Percentiles rank a stretch among this genome's conserved stretches.
Conservation (phyloP, 2,888 invertebrate genomes). For the Cataglyphis cursor region DNA sequence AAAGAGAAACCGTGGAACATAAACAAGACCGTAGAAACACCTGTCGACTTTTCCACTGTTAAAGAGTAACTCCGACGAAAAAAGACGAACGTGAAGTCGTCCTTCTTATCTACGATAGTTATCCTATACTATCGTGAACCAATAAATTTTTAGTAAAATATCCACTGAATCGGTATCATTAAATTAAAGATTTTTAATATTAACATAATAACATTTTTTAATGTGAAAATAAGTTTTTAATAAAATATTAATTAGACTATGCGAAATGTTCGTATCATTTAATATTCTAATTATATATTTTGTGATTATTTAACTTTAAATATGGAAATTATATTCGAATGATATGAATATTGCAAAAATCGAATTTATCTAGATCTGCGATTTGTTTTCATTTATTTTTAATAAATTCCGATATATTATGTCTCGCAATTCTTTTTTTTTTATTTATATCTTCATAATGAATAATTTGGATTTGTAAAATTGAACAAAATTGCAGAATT, state of each 20-base stretch:
- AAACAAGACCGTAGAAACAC: conserved; percentile 56
- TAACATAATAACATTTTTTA: no score
- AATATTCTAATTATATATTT: neutral
- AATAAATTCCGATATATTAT: neutral
- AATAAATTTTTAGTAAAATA: conserved; percentile 17
- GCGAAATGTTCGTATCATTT: neutral
- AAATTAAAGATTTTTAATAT: neutral
- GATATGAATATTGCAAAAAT: neutral
- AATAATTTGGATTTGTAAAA: neutral
- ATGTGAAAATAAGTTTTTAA: neutral
- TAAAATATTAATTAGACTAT: neutral
- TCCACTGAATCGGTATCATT: neutral
- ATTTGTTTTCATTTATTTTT: neutral
- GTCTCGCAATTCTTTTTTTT: neutral
- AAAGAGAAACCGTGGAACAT: conserved; percentile 50
- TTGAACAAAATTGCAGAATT: neutral
- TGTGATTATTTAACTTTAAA: neutral
- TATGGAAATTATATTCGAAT: neutral
- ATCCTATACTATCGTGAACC: neutral
- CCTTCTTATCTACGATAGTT: conserved; percentile 2
- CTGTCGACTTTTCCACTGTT: conserved; percentile 49
- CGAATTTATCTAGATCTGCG: neutral
- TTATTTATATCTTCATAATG: neutral
- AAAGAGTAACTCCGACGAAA: conserved; percentile 20
- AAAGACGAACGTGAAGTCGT: neutral